Evolutionary conservation across 37 sponge, comb jelly and placozoan genomes (phyloP), one percentile per base, ranked within the genome.

Genomic region (Cliona cf. orientalis): DNA sequence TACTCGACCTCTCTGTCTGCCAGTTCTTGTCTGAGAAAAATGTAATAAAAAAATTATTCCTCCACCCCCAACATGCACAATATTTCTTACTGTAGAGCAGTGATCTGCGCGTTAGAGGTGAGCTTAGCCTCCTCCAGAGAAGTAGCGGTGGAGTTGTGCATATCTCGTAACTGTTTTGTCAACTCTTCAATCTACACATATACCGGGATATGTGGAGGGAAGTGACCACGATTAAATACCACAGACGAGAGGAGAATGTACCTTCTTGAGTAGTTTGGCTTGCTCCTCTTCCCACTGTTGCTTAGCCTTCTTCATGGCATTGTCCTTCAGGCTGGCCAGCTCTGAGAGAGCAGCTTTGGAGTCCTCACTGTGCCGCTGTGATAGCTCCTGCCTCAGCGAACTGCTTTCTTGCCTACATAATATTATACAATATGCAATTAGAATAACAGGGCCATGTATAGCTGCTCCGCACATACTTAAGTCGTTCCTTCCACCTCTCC

Each of bases 261-360:
- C 91, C 81, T 56, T 58, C 23, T 80, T 33, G 14, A 70, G n/a
- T 23, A 91, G 76, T 46, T 58, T 29, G 6, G 26, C 57, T n/a
- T 63, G 73, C 46, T 84, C 71, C 5, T 44, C 19, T 11, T 67
- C 74, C 93, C 93, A 92, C 23, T 56, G 49, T 4, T 71, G 62
- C 21, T 40, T 36, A 23, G 70, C 89, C 29, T 71, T 78, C 44
- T 70, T 70, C 59, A 92, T 35, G 34, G 80, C 89, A 12, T 22
- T 34, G 31, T 92, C 89, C 80, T 84, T 87, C 34, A 84, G 74
- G 1, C 22, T 12, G 25, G 80, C 72, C 29, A 92, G 80, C 49
- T 87, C 85, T 1, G 63, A 38, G 32, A 88, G 66, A 9, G 93
- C 81, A 11, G 72, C 56, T 33, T 58, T 61, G 28, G 71, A 62